Base-by-base conservation (phyloP, 2,797 vertebrate genomes). In the Poecile montanus region DNA sequence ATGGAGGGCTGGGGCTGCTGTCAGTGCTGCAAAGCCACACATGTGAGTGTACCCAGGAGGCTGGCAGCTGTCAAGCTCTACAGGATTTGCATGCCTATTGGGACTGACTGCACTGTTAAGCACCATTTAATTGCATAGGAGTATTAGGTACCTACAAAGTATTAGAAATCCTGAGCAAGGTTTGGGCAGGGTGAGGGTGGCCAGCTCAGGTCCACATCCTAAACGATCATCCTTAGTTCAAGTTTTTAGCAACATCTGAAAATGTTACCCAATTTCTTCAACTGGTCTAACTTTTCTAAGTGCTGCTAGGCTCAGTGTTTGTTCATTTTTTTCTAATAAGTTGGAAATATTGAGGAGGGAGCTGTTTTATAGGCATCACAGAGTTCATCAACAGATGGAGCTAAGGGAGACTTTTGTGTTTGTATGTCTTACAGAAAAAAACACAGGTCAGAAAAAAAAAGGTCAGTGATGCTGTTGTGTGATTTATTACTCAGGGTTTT, bases 401-500 rank as follows among this genome's bases (percentile, higher is more conserved):
- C 32, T 66, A 50, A 82, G 48, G 18, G 42, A 91, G 9, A n/a
- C 10, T 74, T 50, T 4, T 51, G 8, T 56, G 13, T 32, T 58
- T 76, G 2, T 44, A 6, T 23, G 4, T 40, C 68, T 54, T 61
- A 16, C 1, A 47, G 51, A 80, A 60, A 20, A 84, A 88, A 93
- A 78, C 17, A 57, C 22, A n/a, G n/a, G n/a, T n/a, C n/a, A n/a
- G n/a, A n/a, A n/a, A n/a, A n/a, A n/a, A n/a, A n/a, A n/a, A n/a
- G 32, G 50, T 57, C 80, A 81, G 32, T 22, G 34, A 63, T 21
- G 67, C 38, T 29, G 22, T 26, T 74, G 16, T 15, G 18, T 8
- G 26, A 80, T 77, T 88, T 83, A 70, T 75, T 74, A 68, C 34
- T 87, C 13, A 16, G 38, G 20, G 20, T 26, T 89, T 89, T 93